These are phyloP conservation scores for Zapus hudsonius DNA, from an alignment of 2,113 vertebrate genomes.

Conservation along the genomic window DNA sequence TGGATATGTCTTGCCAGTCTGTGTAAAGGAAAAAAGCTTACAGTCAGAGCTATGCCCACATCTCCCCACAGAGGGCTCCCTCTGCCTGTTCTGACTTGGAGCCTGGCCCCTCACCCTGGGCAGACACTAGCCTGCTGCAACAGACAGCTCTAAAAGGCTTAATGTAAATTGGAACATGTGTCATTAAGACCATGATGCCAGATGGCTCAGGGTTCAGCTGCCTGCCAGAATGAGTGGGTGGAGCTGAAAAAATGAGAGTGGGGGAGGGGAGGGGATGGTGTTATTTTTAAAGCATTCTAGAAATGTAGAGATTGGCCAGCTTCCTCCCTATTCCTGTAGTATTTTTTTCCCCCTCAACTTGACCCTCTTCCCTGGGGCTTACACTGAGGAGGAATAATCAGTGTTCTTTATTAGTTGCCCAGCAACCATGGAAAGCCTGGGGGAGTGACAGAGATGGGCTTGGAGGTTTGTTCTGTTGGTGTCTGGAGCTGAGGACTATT, in stretches of 20 bases:
- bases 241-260: constrained; percentile 67
- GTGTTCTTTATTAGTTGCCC: constrained; percentile 68
- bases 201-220: constrained; percentile 75
- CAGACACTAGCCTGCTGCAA: constrained; percentile 25
- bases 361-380: constrained; percentile 66
- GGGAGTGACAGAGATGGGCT: constrained; percentile 33
- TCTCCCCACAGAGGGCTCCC: constrained; percentile 79
- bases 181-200: constrained; percentile 65
- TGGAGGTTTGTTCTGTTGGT: neutral
- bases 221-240: constrained; percentile 68
- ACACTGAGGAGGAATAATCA: neutral
- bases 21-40: neutral
- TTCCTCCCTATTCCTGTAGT: constrained; percentile 49
- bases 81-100: neutral
- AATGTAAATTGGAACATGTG: constrained; percentile 72
- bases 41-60: neutral
- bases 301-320: constrained; percentile 51
- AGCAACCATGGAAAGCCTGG: constrained; percentile 55
- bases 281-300: constrained; percentile 73
- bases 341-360: constrained; percentile 41
- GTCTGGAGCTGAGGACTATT: neutral
- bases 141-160: constrained; percentile 61
- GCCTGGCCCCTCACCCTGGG: neutral
- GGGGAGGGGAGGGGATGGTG: constrained; percentile 28
- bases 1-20: neutral